Evolutionary conservation across 2,113 vertebrate species (phyloP).

Genomic region (Carassius gibelio): DNA sequence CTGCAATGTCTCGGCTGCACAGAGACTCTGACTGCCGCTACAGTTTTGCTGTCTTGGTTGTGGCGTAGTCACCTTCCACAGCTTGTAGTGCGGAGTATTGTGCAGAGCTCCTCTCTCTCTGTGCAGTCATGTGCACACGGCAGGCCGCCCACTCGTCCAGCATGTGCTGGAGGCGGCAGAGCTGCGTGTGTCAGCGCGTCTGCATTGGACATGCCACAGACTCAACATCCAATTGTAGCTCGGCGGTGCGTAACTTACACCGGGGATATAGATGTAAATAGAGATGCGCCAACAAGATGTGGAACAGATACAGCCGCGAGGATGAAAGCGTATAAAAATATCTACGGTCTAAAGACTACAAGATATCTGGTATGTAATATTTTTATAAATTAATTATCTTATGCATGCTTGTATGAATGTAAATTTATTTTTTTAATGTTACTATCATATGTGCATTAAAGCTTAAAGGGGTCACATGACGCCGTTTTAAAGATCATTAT

Average conservation of each 20-base stretch:
- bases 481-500: too few relatives aligned
- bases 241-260: constrained; percentile 59
- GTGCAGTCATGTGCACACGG: constrained; percentile 50
- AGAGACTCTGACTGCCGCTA: neutral
- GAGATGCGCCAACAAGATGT: constrained; percentile 48
- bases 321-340: neutral
- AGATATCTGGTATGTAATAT: neutral
- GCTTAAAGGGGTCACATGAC: neutral
- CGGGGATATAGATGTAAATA: constrained; percentile 61
- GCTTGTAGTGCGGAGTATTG: neutral
- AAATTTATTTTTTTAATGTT: too few relatives aligned
- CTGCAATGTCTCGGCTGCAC: neutral
- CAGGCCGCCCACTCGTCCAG: constrained; percentile 43
- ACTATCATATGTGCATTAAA: neutral
- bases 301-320: constrained; percentile 4
- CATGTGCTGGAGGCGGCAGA: constrained; percentile 59
- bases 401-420: neutral
- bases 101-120: constrained; percentile 40
- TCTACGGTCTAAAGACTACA: too few relatives aligned
- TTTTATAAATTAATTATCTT: neutral
- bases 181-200: constrained; percentile 60
- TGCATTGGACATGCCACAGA: constrained; percentile 34
- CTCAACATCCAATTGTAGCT: constrained; percentile 58
- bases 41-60: constrained; percentile 2
- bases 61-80: neutral